These are phyloP conservation scores for Iselma pallidipennis DNA, from an alignment of 2,888 invertebrate species.

Conservation along the genomic window DNA sequence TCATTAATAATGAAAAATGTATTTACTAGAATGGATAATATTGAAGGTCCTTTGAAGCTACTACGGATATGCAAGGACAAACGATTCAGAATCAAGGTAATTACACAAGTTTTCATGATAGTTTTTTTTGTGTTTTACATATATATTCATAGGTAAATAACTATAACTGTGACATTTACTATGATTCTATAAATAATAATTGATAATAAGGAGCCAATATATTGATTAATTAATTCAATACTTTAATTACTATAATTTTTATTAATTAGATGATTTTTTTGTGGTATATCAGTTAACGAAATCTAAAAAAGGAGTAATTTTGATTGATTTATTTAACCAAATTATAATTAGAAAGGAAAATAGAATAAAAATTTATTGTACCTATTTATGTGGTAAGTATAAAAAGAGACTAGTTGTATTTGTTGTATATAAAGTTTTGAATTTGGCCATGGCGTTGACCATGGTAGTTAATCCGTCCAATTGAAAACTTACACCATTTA, in stretches of 20 bases:
- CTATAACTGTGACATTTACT: conserved; percentile 10
- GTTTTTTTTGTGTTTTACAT: conserved; percentile 22
- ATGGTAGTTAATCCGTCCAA: conserved; percentile 41
- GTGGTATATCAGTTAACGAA: neutral
- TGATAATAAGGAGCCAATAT: neutral
- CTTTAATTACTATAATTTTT: neutral
- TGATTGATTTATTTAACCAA: neutral
- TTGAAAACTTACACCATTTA: conserved; percentile 25
- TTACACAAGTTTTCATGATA: conserved; percentile 24
- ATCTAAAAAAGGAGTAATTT: neutral
- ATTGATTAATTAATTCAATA: neutral
- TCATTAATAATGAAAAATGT: conserved; percentile 46
- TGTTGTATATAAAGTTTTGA: conserved; percentile 25
- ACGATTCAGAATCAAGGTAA: conserved; percentile 67
- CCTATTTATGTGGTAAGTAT: conserved; percentile 8
- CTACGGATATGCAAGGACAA: conserved; percentile 66
- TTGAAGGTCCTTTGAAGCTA: conserved; percentile 65
- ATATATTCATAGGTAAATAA: conserved; percentile 28
- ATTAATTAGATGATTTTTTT: neutral
- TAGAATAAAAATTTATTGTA: conserved; percentile 13
- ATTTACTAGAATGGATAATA: conserved; percentile 59
- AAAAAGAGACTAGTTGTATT: conserved; percentile 17
- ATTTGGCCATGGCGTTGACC: conserved; percentile 55
- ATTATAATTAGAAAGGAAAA: conserved; percentile 23
- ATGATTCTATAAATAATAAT: conserved; percentile 4